A percentile compares a stretch with the other conserved stretches of the same genome.
phyloP scores from a whole-genome alignment of 2,113 vertebrate species.

The Motacilla tschutschensis region DNA sequence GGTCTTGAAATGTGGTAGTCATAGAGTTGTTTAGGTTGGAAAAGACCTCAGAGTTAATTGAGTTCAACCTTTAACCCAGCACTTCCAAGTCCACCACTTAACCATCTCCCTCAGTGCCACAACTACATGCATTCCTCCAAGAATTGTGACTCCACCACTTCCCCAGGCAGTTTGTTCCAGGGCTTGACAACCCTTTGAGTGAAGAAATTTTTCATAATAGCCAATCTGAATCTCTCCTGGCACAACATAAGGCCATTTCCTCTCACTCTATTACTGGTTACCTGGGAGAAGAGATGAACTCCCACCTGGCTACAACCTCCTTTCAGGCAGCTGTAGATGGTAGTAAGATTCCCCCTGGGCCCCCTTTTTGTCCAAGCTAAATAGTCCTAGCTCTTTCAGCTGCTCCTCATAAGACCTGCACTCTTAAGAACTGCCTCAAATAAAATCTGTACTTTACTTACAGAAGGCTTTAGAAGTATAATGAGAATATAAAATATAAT shows the following conservation, averaged over 20 bases:
- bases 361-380: not conserved
- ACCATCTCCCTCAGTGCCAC: too few species aligned
- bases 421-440: not conserved
- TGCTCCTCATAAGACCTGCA: not conserved
- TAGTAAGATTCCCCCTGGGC: fast-evolving
- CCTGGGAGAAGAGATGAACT: not conserved
- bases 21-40: not conserved
- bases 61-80: not conserved
- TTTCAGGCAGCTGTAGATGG: not conserved
- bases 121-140: fast-evolving
- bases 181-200: not conserved
- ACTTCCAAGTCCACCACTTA: not conserved
- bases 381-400: not conserved
- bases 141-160: not conserved
- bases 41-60: not conserved
- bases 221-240: not conserved
- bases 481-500: not conserved
- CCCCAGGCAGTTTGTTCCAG: not conserved
- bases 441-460: not conserved
- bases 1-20: not conserved
- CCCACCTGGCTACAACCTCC: fast-evolving
- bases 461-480: not conserved
- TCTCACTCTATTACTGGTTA: not conserved
- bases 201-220: not conserved
- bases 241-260: not conserved